Conservation (phyloP, 2,797 vertebrate species). For the Clarias fuscus region DNA sequence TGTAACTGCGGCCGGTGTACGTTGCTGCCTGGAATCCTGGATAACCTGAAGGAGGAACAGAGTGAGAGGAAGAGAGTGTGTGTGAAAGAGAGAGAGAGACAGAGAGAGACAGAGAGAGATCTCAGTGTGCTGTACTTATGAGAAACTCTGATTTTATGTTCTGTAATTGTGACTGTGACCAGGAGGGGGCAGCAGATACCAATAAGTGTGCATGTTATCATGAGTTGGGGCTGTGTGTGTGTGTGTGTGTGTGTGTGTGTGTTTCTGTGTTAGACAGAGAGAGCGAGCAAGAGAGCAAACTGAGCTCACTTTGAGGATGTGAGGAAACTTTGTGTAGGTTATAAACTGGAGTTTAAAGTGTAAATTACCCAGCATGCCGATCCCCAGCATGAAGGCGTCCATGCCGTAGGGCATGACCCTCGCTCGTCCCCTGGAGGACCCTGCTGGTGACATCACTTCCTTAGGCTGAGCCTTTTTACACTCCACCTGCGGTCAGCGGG, state of each 20-base stretch:
- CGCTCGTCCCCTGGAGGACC: slow-evolving; percentile 93
- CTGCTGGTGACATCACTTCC: slow-evolving; percentile 98
- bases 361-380: slow-evolving; percentile 96
- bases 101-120: neutral
- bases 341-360: neutral
- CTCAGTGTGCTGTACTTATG: neutral
- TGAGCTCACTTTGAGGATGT: neutral
- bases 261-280: neutral
- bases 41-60: slow-evolving; percentile 78
- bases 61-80: neutral
- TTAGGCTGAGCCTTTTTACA: slow-evolving; percentile 99
- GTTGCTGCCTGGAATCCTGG: slow-evolving; percentile 97
- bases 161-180: neutral
- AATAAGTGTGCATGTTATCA: too few species aligned
- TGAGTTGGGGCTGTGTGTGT: neutral
- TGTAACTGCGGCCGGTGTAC: slow-evolving; percentile 96
- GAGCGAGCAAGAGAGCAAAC: neutral
- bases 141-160: neutral
- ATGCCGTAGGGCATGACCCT: slow-evolving; percentile 99
- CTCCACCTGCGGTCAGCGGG: slow-evolving; percentile 83
- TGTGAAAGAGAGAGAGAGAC: neutral
- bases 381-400: slow-evolving; percentile 99
- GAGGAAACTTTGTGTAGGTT: slow-evolving; percentile 1
- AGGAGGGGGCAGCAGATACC: neutral
- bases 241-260: neutral